Base-by-base conservation (phyloP, 2,888 invertebrate genomes). In the Catocala sponsa region DNA sequence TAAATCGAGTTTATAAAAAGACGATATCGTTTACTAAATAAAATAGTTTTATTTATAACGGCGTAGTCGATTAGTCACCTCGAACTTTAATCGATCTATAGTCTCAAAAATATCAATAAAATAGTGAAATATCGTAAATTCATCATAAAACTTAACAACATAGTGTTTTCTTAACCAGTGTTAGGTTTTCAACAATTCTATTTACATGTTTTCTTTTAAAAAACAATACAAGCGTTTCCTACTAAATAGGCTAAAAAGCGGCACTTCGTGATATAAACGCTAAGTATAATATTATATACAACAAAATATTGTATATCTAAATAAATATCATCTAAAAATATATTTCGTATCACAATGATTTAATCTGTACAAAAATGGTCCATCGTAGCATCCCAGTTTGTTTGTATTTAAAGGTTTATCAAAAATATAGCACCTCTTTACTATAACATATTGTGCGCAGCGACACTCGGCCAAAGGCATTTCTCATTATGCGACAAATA, bases 311-410 rank as follows among this genome's bases (percentile, higher is more conserved):
- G 76, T 75, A 76, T 81, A 82, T 74, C 70, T 78, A 77, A 77
- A 87, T 86, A 88, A 87, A 90, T 86, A 87, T 84, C 73, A 70
- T 91, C 89, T 89, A 91, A 91, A 91, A 91, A 91, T 91, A 92
- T 90, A 88, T 71, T 68, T 80, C 80, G 81, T 91, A 92, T 92
- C 91, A 92, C 91, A 91, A 76, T 71, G 47, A 83, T 70, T 80
- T 78, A 79, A 73, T 83, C 78, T 84, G 76, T 84, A 85, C 80
- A 83, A 84, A 83, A 85, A 82, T 84, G 88, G 91, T 91, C 90
- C 90, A 81, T 84, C 68, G 78, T 78, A 70, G 55, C 78, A 82
- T 81, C 79, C 79, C 79, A 80, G 81, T 79, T 78, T 76, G 57
- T 61, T 65, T 61, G 61, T 55, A 58, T 60, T 65, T 65, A 56